Evolutionary conservation across 2,888 invertebrate genomes (phyloP).

Genomic region (Cosmia pyralina): DNA sequence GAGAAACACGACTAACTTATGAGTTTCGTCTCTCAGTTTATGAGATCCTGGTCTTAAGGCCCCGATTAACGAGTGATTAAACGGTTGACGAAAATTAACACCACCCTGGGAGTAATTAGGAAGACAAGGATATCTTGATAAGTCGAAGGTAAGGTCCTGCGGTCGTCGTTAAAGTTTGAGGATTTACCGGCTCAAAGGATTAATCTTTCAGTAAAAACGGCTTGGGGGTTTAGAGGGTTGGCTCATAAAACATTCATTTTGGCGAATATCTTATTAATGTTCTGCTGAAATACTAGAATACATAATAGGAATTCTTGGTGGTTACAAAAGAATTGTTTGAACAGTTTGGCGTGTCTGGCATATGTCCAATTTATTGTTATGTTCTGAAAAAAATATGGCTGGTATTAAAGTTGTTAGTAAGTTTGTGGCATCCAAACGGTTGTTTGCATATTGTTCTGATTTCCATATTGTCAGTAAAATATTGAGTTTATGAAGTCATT

Average conservation of each 20-base stretch:
- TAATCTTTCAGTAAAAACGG: slow-evolving; percentile 46
- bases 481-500: not conserved
- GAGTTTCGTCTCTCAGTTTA: slow-evolving; percentile 31
- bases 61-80: slow-evolving; percentile 47
- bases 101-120: slow-evolving; percentile 49
- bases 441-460: slow-evolving; percentile 3
- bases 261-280: slow-evolving; percentile 23
- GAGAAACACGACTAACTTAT: slow-evolving; percentile 35
- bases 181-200: slow-evolving; percentile 32
- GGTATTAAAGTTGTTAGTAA: not conserved
- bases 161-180: slow-evolving; percentile 41
- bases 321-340: slow-evolving; percentile 1
- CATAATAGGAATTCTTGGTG: slow-evolving; percentile 11
- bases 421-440: not conserved
- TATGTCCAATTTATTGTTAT: not conserved
- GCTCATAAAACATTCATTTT: slow-evolving; percentile 48
- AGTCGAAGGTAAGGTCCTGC: slow-evolving; percentile 25
- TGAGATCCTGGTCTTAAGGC: slow-evolving; percentile 17
- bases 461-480: slow-evolving; percentile 1
- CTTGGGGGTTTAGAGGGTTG: slow-evolving; percentile 7
- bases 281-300: slow-evolving; percentile 7
- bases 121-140: slow-evolving; percentile 43
- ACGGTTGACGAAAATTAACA: slow-evolving; percentile 58
- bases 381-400: slow-evolving; percentile 8
- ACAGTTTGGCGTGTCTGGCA: slow-evolving; percentile 2